Evolutionary conservation across 2,888 invertebrate genomes (phyloP), one percentile per base, ranked within the genome.

Genomic region (Eueremaeus valkanovi): DNA sequence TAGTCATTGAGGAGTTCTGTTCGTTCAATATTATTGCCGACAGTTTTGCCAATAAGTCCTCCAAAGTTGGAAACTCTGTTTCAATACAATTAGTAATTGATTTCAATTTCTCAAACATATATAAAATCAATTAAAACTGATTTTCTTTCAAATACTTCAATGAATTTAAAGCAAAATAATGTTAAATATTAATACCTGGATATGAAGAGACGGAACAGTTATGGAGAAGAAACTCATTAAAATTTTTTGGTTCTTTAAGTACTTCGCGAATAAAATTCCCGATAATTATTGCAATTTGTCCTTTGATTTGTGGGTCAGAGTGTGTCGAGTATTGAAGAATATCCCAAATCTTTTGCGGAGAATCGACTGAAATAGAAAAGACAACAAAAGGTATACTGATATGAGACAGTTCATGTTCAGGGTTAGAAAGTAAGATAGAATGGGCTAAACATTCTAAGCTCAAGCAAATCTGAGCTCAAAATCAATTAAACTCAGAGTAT

Each of bases 241-340:
- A 77, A 74, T 76, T 42, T 49, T 63, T 51, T 8, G 75, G 58
- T 18, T 29, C 27, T 6, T 61, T 45, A 1, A 77, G 21, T 0
- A 88, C 87, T 0, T 89, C 84, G 73, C 86, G 86, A 78, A 92
- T 84, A 81, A 91, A 89, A 80, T 86, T 87, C 0, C 90, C 90
- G 74, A 91, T 86, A 79, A 92, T 85, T 8, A 88, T 84, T 76
- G 90, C 87, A 0, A 89, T 85, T 75, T 89, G 86, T 13, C 93
- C 93, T 80, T 92, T 86, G 51, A 94, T 86, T 82, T 93, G 92
- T 0, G 92, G 93, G 84, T 94, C 94, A 66, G 85, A 84, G 83
- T 94, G 93, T 78, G 86, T 85, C 49, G 88, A 87, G 79, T 90
- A 89, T 42, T 90, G 83, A 42, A 92, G 85, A 27, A 92, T 83